These are phyloP conservation scores for Theocolax elegans DNA, from an alignment of 1,140 invertebrate genomes.

Conservation along the genomic window DNA sequence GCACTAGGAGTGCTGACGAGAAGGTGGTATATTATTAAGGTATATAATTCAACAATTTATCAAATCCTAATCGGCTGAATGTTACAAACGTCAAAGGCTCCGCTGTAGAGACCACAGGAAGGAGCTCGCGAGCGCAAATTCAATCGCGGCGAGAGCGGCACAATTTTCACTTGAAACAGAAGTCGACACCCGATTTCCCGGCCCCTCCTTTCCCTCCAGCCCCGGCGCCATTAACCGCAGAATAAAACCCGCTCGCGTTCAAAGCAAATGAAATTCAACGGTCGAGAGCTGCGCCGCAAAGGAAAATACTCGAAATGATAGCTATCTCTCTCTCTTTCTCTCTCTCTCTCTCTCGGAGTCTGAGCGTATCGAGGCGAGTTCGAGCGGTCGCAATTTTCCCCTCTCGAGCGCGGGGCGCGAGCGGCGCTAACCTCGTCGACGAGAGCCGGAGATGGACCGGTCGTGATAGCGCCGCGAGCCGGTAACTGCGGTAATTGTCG, in stretches of 20 bases:
- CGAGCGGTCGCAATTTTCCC: slow-evolving; percentile 32
- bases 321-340: slow-evolving; percentile 8
- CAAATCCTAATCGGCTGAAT: too few relatives aligned
- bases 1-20: too few relatives aligned
- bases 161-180: slow-evolving; percentile 30
- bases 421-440: slow-evolving; percentile 27
- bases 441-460: slow-evolving; percentile 57
- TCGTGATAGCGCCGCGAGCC: slow-evolving; percentile 59
- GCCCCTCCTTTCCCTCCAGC: not conserved
- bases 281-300: not conserved
- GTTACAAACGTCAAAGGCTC: too few relatives aligned
- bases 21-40: too few relatives aligned
- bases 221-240: slow-evolving; percentile 19
- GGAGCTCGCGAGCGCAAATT: too few relatives aligned
- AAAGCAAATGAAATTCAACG: slow-evolving; percentile 23
- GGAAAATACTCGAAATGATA: too few relatives aligned
- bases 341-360: not conserved
- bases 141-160: not conserved
- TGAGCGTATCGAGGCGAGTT: not conserved
- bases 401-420: not conserved
- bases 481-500: slow-evolving; percentile 63
- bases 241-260: slow-evolving; percentile 25
- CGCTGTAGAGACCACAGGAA: too few relatives aligned
- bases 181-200: not conserved
- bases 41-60: too few relatives aligned